These are phyloP conservation scores for Pangasius djambal DNA, from an alignment of 2,797 vertebrate species.

Conservation along the genomic window DNA sequence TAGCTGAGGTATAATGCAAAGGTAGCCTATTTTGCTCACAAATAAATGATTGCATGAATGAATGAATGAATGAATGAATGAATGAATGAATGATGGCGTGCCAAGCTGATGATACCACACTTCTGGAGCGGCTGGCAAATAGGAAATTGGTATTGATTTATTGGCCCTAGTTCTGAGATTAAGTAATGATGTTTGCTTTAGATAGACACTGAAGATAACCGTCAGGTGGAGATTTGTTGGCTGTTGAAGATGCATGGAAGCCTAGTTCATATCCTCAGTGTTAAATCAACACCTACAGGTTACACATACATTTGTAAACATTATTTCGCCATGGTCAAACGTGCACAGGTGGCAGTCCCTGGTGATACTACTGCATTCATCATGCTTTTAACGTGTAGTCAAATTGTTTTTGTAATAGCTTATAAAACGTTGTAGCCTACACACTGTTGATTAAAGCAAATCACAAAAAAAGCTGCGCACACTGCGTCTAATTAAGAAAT, in stretches of 20 bases:
- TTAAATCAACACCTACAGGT: constrained; percentile 1
- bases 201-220: background rate
- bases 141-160: constrained; percentile 8
- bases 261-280: background rate
- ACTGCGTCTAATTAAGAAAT: background rate
- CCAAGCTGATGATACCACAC: constrained; percentile 1
- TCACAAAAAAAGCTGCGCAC: background rate
- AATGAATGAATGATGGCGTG: background rate
- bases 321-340: background rate
- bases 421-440: background rate
- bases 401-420: too few relatives aligned
- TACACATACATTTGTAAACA: constrained; percentile 2
- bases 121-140: background rate
- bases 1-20: background rate
- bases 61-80: background rate
- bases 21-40: background rate
- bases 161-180: background rate
- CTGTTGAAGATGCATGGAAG: background rate
- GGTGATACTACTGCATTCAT: background rate
- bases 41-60: background rate
- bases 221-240: background rate
- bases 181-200: background rate
- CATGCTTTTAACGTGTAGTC: background rate
- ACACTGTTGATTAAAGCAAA: background rate
- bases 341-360: constrained; percentile 14